Evolutionary conservation across 2,113 vertebrate species (phyloP).

Genomic region (Anhinga rufa): DNA sequence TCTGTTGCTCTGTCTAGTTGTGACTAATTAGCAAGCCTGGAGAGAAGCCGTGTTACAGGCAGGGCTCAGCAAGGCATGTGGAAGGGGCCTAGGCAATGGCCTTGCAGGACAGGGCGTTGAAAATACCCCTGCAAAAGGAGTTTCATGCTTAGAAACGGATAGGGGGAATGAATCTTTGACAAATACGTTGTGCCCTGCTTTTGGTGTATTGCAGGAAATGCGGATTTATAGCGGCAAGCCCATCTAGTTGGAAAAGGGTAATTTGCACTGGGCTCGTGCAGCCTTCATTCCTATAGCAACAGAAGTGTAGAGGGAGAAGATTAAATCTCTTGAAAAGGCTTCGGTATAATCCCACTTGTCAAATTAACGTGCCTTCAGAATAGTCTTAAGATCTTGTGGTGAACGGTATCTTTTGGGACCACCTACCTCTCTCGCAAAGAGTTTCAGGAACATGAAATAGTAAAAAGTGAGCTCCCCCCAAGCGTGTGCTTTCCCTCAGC

Average conservation of each 20-base stretch:
- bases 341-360: not conserved
- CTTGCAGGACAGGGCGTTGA: not conserved
- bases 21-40: not conserved
- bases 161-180: not conserved
- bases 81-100: not conserved
- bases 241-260: not conserved
- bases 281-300: not conserved
- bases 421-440: not conserved
- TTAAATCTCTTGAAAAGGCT: not conserved
- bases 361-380: not conserved
- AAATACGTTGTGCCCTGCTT: not conserved
- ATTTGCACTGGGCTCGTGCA: not conserved
- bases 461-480: too few relatives aligned
- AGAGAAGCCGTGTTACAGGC: not conserved
- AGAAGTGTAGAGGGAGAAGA: not conserved
- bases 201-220: not conserved
- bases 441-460: not conserved
- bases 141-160: accelerated
- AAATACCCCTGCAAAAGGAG: not conserved
- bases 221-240: not conserved
- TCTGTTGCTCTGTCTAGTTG: not conserved
- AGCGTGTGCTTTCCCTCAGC: not conserved
- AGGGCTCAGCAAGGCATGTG: not conserved
- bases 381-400: not conserved
- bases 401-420: not conserved